Conservation (phyloP, 2,797 vertebrate genomes). For the Lagodon rhomboides region DNA sequence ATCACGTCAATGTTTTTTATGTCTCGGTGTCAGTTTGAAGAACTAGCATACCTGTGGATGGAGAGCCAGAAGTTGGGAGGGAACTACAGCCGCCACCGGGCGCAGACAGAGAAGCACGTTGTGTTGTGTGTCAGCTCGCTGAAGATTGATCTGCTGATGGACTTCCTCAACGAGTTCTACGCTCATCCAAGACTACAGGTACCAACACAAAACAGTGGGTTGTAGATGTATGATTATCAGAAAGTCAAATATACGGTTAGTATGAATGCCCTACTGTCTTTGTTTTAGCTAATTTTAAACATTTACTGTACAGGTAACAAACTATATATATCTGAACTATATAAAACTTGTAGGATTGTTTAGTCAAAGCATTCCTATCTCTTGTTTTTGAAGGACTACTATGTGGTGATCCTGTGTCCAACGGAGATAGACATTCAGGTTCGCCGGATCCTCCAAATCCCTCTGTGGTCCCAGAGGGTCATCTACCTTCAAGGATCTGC, state of each 20-base stretch:
- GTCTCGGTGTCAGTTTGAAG: conserved; percentile 84
- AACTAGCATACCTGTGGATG: conserved; percentile 90
- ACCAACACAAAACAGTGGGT: neutral
- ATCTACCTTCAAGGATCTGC: conserved; percentile 91
- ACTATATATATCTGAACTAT: neutral
- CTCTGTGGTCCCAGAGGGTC: conserved; percentile 90
- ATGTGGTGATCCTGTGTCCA: conserved; percentile 91
- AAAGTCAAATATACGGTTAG: neutral
- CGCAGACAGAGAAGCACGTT: conserved; percentile 90
- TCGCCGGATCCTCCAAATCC: conserved; percentile 89
- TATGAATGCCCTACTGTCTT: too few relatives aligned
- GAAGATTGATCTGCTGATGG: conserved; percentile 91
- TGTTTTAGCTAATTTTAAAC: neutral
- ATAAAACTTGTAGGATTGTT: neutral
- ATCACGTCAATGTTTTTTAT: neutral
- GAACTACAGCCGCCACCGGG: conserved; percentile 90
- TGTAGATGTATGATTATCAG: neutral
- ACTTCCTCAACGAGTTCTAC: conserved; percentile 92
- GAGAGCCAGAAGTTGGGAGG: conserved; percentile 90
- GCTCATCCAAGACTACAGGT: conserved; percentile 90
- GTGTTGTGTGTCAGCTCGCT: conserved; percentile 90
- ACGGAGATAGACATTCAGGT: conserved; percentile 90
- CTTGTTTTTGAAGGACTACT: conserved; percentile 85
- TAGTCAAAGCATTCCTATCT: neutral
- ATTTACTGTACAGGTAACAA: neutral